Conservation (phyloP, 1,140 invertebrate species). For the Heterodera schachtii region DNA sequence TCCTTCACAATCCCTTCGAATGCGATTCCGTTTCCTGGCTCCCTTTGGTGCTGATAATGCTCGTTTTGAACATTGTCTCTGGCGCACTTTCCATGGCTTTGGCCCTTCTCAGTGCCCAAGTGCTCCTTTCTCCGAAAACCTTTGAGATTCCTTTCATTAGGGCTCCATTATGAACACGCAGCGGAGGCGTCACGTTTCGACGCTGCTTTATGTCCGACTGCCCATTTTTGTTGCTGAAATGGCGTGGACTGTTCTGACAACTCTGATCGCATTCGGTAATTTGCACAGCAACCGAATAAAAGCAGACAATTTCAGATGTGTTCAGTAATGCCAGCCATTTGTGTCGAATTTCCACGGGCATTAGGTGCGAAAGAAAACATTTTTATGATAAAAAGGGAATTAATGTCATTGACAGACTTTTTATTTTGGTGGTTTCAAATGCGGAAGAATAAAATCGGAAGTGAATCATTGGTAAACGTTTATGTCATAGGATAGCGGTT, state of each 20-base stretch:
- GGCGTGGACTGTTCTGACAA: constrained; percentile 50
- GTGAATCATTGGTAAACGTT: constrained; percentile 28
- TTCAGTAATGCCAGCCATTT: constrained; percentile 18
- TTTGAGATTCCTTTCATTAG: background rate
- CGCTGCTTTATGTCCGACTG: constrained; percentile 55
- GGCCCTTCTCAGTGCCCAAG: constrained; percentile 40
- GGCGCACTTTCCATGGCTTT: constrained; percentile 39
- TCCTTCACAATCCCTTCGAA: constrained; percentile 54
- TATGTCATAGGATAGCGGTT: constrained; percentile 41
- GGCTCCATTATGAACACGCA: constrained; percentile 60
- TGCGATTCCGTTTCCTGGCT: constrained; percentile 47
- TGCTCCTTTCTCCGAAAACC: background rate
- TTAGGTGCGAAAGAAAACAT: background rate
- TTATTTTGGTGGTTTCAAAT: constrained; percentile 28
- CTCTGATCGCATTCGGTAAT: constrained; percentile 52
- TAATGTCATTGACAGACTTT: background rate
- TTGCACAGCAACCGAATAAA: background rate
- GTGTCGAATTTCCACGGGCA: constrained; percentile 21
- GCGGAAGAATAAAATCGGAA: constrained; percentile 29
- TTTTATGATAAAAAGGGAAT: background rate
- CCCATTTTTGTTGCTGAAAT: constrained; percentile 61
- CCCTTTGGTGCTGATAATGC: constrained; percentile 43
- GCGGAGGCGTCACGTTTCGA: constrained; percentile 42
- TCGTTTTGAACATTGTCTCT: constrained; percentile 49
- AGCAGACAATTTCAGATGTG: constrained; percentile 29